Conservation (phyloP, 1,140 invertebrate species). For the Drosophila oshimai region DNA sequence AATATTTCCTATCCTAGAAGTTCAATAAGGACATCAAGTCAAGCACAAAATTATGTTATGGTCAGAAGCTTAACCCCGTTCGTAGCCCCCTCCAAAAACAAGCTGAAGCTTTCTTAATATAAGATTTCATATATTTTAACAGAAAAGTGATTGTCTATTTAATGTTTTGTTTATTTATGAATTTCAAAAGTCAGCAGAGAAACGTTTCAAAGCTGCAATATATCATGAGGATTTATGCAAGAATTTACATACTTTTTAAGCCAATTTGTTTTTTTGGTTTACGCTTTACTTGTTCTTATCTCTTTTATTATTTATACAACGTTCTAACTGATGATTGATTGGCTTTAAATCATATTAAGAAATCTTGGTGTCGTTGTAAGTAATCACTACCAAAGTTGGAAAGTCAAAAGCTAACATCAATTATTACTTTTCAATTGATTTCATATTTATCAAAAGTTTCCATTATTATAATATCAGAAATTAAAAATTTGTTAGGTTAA, state of each 20-base stretch:
- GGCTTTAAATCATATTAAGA: background rate
- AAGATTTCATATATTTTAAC: slow-evolving; percentile 14
- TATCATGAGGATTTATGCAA: background rate
- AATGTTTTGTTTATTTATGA: background rate
- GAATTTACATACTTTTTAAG: too few relatives aligned
- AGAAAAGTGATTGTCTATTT: background rate
- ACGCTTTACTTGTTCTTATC: background rate
- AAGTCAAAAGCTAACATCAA: too few relatives aligned
- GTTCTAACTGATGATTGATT: background rate
- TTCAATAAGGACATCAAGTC: background rate
- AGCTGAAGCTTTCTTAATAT: slow-evolving; percentile 6
- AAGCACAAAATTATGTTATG: background rate
- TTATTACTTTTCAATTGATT: too few relatives aligned
- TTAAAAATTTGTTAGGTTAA: too few relatives aligned
- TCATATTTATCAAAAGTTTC: too few relatives aligned
- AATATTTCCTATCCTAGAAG: background rate
- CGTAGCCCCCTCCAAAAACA: background rate
- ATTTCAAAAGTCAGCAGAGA: background rate
- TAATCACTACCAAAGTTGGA: background rate
- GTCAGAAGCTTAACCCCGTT: too few relatives aligned
- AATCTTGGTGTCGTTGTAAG: background rate
- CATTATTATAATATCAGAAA: too few relatives aligned
- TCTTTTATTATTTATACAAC: background rate
- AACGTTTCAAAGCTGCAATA: background rate
- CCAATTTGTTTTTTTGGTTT: background rate